phyloP scores from a whole-genome alignment of 2,888 invertebrate genomes.

The Dolichomitus sp. region DNA sequence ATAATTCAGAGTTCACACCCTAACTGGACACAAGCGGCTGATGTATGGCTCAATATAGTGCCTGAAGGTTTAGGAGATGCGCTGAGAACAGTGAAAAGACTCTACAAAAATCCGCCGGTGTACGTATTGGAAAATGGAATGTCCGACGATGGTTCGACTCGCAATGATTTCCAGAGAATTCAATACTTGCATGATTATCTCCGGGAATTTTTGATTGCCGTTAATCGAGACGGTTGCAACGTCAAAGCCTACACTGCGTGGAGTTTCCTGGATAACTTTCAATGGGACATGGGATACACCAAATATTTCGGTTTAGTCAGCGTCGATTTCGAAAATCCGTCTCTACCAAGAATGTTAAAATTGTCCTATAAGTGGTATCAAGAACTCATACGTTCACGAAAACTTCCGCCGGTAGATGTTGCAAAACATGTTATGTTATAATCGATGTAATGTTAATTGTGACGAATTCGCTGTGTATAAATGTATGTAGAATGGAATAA shows the following conservation, averaged over 20 bases:
- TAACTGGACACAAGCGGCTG: conserved; percentile 89
- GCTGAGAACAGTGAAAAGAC: conserved; percentile 83
- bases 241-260: conserved; percentile 88
- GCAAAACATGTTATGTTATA: not conserved
- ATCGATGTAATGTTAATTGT: too few relatives aligned
- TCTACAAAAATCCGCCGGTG: conserved; percentile 82
- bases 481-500: too few relatives aligned
- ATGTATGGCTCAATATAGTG: conserved; percentile 88
- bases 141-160: conserved; percentile 74
- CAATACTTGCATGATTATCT: conserved; percentile 85
- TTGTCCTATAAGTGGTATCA: conserved; percentile 88
- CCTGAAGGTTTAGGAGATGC: conserved; percentile 85
- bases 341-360: conserved; percentile 89
- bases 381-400: conserved; percentile 86
- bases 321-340: conserved; percentile 89
- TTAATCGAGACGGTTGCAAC: conserved; percentile 86
- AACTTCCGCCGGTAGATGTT: conserved; percentile 74
- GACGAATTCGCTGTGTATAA: too few relatives aligned
- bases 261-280: conserved; percentile 90
- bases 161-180: conserved; percentile 75
- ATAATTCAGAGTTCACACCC: conserved; percentile 88
- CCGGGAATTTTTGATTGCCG: conserved; percentile 86
- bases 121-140: conserved; percentile 85
- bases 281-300: conserved; percentile 89
- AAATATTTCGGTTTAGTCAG: conserved; percentile 90